Conservation (phyloP, 2,888 invertebrate species). For the Macrophya alboannulata region DNA sequence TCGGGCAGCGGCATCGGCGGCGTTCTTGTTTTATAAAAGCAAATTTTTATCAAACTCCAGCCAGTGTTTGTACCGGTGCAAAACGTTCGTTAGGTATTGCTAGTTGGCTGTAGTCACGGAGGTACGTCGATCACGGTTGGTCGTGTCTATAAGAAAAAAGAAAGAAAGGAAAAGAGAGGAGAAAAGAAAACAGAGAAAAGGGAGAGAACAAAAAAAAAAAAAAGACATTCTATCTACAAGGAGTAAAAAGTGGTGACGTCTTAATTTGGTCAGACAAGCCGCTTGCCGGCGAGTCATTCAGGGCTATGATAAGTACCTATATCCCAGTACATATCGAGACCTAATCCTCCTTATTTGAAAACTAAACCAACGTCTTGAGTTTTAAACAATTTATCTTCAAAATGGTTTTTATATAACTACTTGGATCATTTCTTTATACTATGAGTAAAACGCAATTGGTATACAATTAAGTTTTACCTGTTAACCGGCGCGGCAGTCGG, state of each 20-base stretch:
- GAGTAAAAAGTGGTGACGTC: conserved; percentile 62
- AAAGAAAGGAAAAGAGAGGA: not conserved
- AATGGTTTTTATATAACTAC: not conserved
- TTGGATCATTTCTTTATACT: not conserved
- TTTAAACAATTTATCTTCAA: not conserved
- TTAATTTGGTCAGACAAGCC: conserved; percentile 63
- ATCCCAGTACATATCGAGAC: not conserved
- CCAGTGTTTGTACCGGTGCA: not conserved
- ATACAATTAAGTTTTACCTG: not conserved
- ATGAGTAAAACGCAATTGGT: not conserved
- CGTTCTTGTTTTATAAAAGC: not conserved
- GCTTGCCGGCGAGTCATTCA: conserved; percentile 24
- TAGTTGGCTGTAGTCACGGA: conserved; percentile 49
- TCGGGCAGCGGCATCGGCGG: not conserved
- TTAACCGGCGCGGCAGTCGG: not conserved
- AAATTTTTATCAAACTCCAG: conserved; percentile 6
- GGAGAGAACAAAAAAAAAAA: not conserved
- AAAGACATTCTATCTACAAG: not conserved
- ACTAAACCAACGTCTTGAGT: not conserved
- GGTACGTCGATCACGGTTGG: conserved; percentile 50
- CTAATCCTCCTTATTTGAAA: conserved; percentile 30
- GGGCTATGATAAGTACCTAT: not conserved
- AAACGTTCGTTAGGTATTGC: conserved; percentile 53
- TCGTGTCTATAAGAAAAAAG: not conserved
- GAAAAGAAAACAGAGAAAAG: not conserved